These are phyloP conservation scores for Babyrousa celebensis DNA, from an alignment of 2,797 vertebrate genomes.

Conservation along the genomic window DNA sequence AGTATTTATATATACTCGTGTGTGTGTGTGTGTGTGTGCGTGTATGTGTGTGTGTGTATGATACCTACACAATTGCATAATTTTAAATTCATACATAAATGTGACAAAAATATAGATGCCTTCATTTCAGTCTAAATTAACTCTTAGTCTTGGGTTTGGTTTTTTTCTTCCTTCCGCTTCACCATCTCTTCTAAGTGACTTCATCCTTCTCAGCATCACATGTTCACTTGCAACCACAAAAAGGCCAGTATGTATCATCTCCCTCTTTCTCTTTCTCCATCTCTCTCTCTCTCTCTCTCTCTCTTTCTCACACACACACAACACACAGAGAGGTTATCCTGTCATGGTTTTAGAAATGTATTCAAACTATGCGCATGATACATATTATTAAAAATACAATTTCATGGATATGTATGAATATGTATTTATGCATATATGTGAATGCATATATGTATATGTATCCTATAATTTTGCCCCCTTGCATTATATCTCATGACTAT, in stretches of 20 bases:
- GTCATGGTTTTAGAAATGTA: neutral
- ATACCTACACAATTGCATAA: conserved; percentile 74
- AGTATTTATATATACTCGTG: neutral
- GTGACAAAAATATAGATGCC: conserved; percentile 71
- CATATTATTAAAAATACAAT: neutral
- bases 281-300: neutral
- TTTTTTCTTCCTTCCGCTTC: neutral
- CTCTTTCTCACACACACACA: neutral
- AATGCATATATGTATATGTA: neutral
- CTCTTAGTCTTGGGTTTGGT: neutral
- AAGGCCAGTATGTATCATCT: neutral
- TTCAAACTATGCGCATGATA: neutral
- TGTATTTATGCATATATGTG: neutral
- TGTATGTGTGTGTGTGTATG: neutral
- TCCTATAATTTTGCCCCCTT: neutral
- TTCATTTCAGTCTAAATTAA: conserved; percentile 46
- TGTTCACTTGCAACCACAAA: neutral
- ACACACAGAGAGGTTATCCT: neutral
- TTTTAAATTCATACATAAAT: conserved; percentile 79
- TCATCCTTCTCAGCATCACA: neutral
- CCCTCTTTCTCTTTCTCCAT: too few relatives aligned
- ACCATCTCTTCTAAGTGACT: neutral
- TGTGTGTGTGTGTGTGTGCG: neutral
- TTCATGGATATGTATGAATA: neutral
- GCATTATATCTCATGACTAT: neutral